These are phyloP conservation scores for Pseudachorutes palmiensis DNA, from an alignment of 1,140 invertebrate species.

Conservation along the genomic window DNA sequence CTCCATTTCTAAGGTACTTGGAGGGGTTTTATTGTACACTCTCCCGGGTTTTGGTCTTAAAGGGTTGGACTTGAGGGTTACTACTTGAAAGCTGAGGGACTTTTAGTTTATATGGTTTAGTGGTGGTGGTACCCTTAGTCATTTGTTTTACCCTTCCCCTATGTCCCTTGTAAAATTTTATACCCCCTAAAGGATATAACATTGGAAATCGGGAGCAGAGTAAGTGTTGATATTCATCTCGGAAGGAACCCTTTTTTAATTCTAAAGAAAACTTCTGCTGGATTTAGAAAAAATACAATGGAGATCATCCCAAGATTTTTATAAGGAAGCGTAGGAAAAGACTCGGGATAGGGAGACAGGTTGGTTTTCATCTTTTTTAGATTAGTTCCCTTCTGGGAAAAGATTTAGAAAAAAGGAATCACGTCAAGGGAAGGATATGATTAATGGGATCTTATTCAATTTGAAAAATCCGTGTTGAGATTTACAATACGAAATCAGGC, in stretches of 20 bases:
- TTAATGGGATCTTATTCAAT: background rate
- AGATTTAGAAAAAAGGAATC: background rate
- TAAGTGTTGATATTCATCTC: slow-evolving; percentile 2
- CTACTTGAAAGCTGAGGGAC: background rate
- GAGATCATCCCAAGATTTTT: background rate
- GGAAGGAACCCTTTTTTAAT: background rate
- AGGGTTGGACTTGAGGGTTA: background rate
- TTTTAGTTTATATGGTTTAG: background rate
- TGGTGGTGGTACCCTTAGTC: background rate
- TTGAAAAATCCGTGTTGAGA: background rate
- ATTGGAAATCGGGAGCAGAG: too few species aligned
- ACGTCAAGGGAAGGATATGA: background rate
- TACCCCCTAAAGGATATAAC: too few species aligned
- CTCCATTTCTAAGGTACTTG: too few species aligned
- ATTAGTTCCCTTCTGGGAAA: background rate
- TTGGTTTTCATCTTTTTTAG: background rate
- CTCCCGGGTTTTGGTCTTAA: too few species aligned
- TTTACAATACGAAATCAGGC: background rate
- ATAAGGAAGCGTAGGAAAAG: background rate
- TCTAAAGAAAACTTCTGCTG: background rate
- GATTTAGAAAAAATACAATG: background rate
- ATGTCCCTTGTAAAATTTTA: background rate
- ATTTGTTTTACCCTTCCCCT: background rate
- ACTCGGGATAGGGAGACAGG: background rate
- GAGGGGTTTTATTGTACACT: too few species aligned